These are phyloP conservation scores for Ormyrus rosae DNA, from an alignment of 2,888 invertebrate species.

Conservation along the genomic window DNA sequence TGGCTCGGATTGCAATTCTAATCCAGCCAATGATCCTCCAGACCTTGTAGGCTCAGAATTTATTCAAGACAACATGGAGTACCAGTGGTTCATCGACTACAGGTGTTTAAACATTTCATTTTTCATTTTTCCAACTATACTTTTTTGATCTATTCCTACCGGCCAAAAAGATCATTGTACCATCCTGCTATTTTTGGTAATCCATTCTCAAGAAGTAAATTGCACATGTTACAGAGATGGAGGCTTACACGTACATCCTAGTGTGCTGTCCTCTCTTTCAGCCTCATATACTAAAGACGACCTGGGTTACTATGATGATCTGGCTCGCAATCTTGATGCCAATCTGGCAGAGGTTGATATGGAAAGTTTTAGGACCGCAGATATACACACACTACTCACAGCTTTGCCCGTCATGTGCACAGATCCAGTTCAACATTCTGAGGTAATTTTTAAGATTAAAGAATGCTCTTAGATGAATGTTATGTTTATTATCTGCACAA, in stretches of 20 bases:
- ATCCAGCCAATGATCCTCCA: slow-evolving; percentile 78
- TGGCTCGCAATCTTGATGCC: slow-evolving; percentile 92
- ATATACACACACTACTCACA: slow-evolving; percentile 91
- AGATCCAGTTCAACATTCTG: slow-evolving; percentile 73
- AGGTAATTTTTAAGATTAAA: slow-evolving; percentile 63
- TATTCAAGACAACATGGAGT: slow-evolving; percentile 91
- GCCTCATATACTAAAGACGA: slow-evolving; percentile 86
- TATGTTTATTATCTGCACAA: slow-evolving; percentile 11
- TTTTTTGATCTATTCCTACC: background rate
- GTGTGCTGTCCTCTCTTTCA: slow-evolving; percentile 88
- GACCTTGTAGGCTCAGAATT: slow-evolving; percentile 80
- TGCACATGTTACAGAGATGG: slow-evolving; percentile 83
- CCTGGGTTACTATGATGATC: slow-evolving; percentile 86
- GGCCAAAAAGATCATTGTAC: slow-evolving; percentile 37
- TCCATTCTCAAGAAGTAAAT: slow-evolving; percentile 34
- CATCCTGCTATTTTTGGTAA: slow-evolving; percentile 39
- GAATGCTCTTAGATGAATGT: background rate
- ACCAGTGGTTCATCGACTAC: slow-evolving; percentile 94
- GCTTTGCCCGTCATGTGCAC: slow-evolving; percentile 83
- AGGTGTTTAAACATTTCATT: slow-evolving; percentile 78
- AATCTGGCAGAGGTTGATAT: slow-evolving; percentile 96
- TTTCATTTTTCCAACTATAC: slow-evolving; percentile 4
- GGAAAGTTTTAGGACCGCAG: slow-evolving; percentile 94
- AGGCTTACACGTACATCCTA: slow-evolving; percentile 86
- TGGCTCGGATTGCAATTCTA: slow-evolving; percentile 80